phyloP scores from a whole-genome alignment of 1,140 invertebrate genomes.

The Hypsibius dujardini region DNA sequence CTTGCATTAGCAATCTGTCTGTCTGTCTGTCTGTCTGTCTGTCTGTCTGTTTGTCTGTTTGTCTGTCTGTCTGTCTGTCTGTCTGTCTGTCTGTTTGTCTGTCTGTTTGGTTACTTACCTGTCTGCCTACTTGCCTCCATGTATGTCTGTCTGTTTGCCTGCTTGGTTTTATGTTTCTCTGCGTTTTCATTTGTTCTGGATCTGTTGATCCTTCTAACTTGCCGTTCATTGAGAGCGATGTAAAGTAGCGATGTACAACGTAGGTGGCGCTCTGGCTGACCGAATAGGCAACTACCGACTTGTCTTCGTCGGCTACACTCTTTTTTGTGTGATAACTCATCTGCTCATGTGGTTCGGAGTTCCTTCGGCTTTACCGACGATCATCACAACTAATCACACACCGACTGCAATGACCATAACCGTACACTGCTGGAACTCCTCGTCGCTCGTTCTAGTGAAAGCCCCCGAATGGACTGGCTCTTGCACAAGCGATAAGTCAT shows the following conservation, averaged over 20 bases:
- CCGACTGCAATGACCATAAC: not conserved
- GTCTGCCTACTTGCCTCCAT: not conserved
- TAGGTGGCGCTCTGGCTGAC: not conserved
- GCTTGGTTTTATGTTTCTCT: not conserved
- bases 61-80: not conserved
- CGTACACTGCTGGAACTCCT: too few species aligned
- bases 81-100: not conserved
- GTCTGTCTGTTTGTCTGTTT: not conserved
- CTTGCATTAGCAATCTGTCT: conserved; percentile 56
- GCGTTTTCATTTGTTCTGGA: not conserved
- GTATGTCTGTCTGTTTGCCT: not conserved
- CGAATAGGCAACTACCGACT: not conserved
- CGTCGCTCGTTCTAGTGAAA: too few species aligned
- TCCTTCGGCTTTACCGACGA: not conserved
- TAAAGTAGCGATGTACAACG: too few species aligned
- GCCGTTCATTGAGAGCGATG: too few species aligned
- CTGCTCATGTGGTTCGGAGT: not conserved
- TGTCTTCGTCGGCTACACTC: not conserved
- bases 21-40: conserved; percentile 42
- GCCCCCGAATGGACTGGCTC: too few species aligned
- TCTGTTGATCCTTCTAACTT: not conserved
- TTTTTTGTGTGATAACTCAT: not conserved
- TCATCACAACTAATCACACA: not conserved
- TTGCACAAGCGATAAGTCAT: too few species aligned
- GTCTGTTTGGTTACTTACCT: not conserved